Percentiles rank a stretch among this genome's conserved stretches.
Evolutionary conservation across 35 echinoderm and acorn worm genomes (phyloP).

Genomic region (Diadema setosum): DNA sequence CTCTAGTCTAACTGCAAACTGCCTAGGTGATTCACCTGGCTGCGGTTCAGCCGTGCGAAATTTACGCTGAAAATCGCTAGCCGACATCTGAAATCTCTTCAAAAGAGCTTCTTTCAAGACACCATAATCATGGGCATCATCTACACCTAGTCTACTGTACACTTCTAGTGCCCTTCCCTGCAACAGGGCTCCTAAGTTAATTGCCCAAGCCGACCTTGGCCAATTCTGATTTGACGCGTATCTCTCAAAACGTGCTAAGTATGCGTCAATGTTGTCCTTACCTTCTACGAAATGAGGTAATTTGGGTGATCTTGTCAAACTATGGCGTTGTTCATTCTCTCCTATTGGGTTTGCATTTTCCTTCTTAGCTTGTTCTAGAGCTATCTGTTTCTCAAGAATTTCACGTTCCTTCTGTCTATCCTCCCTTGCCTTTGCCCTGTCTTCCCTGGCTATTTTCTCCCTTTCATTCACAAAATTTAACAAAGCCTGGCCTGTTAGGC

Average conservation of each 20-base stretch:
- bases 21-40: slow-evolving; percentile 10
- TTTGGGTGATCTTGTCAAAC: too few relatives aligned
- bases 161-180: slow-evolving; percentile 49
- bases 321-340: too few relatives aligned
- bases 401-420: too few relatives aligned
- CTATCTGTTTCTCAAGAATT: too few relatives aligned
- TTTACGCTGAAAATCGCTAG: slow-evolving; percentile 13
- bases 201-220: slow-evolving; percentile 26
- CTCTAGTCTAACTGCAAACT: slow-evolving; percentile 17
- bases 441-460: too few relatives aligned
- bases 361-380: too few relatives aligned
- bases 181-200: slow-evolving; percentile 43
- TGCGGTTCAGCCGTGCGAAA: slow-evolving; percentile 20
- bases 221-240: slow-evolving; percentile 38
- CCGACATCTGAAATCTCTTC: slow-evolving; percentile 42
- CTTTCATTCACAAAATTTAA: too few relatives aligned
- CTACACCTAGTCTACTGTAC: slow-evolving; percentile 18
- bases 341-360: too few relatives aligned
- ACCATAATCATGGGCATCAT: slow-evolving; percentile 52
- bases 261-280: slow-evolving; percentile 77
- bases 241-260: slow-evolving; percentile 65
- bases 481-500: too few relatives aligned
- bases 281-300: slow-evolving; percentile 40
- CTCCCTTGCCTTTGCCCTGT: too few relatives aligned
- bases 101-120: slow-evolving; percentile 51